These are phyloP conservation scores for Myotis daubentonii DNA, from an alignment of 2,797 vertebrate species.

Conservation along the genomic window DNA sequence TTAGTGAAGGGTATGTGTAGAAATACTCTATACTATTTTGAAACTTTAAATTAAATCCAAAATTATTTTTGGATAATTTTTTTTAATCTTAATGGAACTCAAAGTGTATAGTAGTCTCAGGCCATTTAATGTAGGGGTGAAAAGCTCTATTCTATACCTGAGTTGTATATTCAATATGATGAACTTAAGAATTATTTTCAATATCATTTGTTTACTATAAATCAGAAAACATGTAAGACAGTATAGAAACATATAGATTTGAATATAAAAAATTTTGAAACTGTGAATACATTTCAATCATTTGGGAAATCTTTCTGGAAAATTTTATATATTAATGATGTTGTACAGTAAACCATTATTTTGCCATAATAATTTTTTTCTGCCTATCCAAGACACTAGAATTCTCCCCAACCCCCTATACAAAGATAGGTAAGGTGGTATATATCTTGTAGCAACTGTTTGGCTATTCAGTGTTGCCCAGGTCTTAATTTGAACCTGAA, in stretches of 20 bases:
- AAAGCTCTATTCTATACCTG: neutral
- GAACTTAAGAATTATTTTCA: conserved; percentile 1
- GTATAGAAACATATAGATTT: neutral
- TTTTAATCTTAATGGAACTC: neutral
- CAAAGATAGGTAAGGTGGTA: neutral
- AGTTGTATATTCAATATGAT: neutral
- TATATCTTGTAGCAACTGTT: neutral
- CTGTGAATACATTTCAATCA: neutral
- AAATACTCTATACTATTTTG: conserved; percentile 4
- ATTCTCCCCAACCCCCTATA: neutral
- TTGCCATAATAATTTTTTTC: neutral
- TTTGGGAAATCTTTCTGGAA: conserved; percentile 7
- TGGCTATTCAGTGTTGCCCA: neutral
- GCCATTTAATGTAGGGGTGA: neutral
- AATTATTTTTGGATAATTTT: neutral
- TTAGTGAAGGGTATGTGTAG: neutral
- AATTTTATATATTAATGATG: neutral
- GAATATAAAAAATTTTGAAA: conserved; percentile 12
- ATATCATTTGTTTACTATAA: conserved; percentile 24
- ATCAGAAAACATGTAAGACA: neutral
- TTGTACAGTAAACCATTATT: neutral
- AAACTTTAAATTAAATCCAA: conserved; percentile 17
- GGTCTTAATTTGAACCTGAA: neutral
- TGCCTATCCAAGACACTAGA: neutral
- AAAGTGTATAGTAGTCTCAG: neutral